Base-by-base conservation (phyloP, 2,113 vertebrate genomes). In the Proteles cristata region DNA sequence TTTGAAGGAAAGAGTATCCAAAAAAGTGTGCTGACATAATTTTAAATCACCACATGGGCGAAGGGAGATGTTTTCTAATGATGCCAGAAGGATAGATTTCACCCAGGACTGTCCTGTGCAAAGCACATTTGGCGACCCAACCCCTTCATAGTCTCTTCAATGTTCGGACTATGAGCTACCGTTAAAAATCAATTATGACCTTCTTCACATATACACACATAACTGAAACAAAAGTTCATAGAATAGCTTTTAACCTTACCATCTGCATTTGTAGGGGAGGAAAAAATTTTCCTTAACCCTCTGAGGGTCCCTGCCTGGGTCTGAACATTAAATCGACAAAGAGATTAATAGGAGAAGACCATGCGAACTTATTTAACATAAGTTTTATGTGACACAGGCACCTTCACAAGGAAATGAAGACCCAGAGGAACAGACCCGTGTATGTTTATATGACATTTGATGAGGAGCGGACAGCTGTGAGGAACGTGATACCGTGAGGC, bases 391-490 rank as follows among this genome's bases (percentile, higher is more conserved):
- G 45, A 55, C 68, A 55, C 1, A 1, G n/a, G n/a, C 53, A 28
- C 35, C 68, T 89, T 82, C 45, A 16, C 50, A 55, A 95, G 28
- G 80, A n/a, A 90, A 45, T 7, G 23, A 77, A 68, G 79, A 15
- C 45, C 11, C 35, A 77, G 11, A 48, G n/a, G 28, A 83, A 28
- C 2, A 45, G 45, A n/a, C n/a, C 58, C 58, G 28, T 31, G 79
- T 11, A 12, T 35, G 43, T 55, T n/a, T 73, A 31, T 10, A 26
- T 7, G 5, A 55, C 58, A 5, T 69, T 4, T 21, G 35, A 68
- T 16, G 35, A 7, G 5, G n/a, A 43, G 23, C 11, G 9, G 4
- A 58, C 11, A n/a, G 11, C 39, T 2, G 0, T 28, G 58, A 23
- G 58, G 58, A 16, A 31, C 33, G 4, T 26, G n/a, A 11, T 3